phyloP scores from a whole-genome alignment of 2,797 vertebrate genomes.

The Oryzias dopingdopingensis region DNA sequence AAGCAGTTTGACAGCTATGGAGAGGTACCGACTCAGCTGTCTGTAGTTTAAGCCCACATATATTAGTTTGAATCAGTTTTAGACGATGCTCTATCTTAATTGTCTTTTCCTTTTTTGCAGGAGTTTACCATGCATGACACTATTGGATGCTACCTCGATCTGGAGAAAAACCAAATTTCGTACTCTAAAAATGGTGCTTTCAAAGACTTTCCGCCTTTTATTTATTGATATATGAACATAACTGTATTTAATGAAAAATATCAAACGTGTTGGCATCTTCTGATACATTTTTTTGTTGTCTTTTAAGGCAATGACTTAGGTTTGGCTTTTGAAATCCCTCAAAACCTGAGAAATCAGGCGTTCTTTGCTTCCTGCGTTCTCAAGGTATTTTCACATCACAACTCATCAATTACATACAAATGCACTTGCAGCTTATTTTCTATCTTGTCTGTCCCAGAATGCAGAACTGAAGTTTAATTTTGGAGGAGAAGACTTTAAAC shows the following conservation, averaged over 20 bases:
- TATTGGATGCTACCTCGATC: slow-evolving; percentile 91
- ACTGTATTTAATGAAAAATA: neutral
- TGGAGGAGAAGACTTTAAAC: slow-evolving; percentile 92
- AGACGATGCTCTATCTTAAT: neutral
- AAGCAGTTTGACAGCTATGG: slow-evolving; percentile 99
- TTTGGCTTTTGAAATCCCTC: slow-evolving; percentile 89
- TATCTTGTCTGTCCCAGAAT: slow-evolving; percentile 76
- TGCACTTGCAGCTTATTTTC: neutral
- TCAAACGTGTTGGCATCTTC: neutral
- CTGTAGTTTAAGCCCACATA: neutral
- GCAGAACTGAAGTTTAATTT: slow-evolving; percentile 98
- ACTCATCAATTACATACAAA: too few species aligned
- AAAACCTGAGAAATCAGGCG: slow-evolving; percentile 84
- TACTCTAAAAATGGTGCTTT: slow-evolving; percentile 93
- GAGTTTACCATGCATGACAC: slow-evolving; percentile 99
- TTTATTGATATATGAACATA: neutral
- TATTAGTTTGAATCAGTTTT: neutral
- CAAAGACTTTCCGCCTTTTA: neutral
- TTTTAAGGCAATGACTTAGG: slow-evolving; percentile 90
- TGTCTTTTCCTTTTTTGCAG: slow-evolving; percentile 62
- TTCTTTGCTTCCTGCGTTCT: slow-evolving; percentile 95
- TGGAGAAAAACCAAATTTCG: slow-evolving; percentile 85
- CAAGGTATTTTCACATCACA: slow-evolving; percentile 75
- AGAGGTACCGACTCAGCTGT: slow-evolving; percentile 78
- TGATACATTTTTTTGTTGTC: neutral